A percentile compares a stretch with the other conserved stretches of the same genome.
Conservation (phyloP, 2,888 invertebrate species). For the Aleiodes leptofemur region DNA sequence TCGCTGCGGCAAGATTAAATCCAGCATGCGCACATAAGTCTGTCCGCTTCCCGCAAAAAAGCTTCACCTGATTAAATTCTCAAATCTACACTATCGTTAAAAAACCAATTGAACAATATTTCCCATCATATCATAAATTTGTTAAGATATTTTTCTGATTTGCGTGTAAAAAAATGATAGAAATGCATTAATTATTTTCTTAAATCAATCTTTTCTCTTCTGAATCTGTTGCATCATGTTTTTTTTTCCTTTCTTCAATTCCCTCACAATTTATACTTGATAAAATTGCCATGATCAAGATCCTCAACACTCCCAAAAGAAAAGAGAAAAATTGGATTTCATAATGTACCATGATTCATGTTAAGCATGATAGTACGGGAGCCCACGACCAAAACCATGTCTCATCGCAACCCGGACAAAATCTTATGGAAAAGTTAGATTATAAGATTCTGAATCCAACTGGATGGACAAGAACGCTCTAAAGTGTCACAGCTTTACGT, state of each 20-base stretch:
- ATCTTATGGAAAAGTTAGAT: too few species aligned
- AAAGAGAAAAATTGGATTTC: conserved; percentile 26
- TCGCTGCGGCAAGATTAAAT: neutral
- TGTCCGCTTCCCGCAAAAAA: neutral
- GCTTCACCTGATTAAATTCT: conserved; percentile 3
- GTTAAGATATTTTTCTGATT: too few species aligned
- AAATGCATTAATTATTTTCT: too few species aligned
- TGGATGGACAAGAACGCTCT: too few species aligned
- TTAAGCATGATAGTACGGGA: too few species aligned
- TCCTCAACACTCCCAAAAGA: neutral
- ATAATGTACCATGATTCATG: conserved; percentile 16
- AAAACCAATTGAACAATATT: too few species aligned
- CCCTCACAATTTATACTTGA: neutral
- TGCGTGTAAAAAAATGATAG: too few species aligned
- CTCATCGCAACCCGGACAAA: too few species aligned
- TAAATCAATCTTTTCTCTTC: neutral
- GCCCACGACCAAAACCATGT: too few species aligned
- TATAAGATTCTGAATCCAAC: too few species aligned
- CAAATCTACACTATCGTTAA: neutral
- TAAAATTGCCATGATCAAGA: conserved; percentile 3
- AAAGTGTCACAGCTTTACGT: too few species aligned
- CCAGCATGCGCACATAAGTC: neutral
- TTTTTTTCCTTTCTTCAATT: neutral
- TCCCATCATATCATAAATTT: too few species aligned
- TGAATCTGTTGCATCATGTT: neutral